phyloP scores from a whole-genome alignment of 2,113 vertebrate species.

The Artemisiospiza belli region DNA sequence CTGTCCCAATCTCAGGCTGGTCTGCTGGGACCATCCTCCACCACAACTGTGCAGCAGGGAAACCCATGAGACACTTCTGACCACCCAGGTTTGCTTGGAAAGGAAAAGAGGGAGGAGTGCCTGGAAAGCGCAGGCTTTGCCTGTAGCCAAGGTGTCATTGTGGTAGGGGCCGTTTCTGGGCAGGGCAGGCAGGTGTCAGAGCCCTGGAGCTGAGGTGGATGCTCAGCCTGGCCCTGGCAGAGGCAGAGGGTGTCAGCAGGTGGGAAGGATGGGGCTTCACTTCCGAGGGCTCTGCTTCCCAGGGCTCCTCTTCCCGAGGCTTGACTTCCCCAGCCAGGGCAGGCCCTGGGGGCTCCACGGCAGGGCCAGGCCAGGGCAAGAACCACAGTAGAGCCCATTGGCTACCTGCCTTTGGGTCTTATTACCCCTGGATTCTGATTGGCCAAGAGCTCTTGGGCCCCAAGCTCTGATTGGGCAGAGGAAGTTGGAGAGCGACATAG shows the following conservation, averaged over 20 bases:
- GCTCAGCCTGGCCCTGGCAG: not conserved
- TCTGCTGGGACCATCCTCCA: not conserved
- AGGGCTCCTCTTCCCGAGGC: not conserved
- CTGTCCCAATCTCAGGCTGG: not conserved
- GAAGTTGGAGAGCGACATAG: accelerated
- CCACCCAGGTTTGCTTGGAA: not conserved
- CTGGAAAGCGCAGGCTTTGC: accelerated
- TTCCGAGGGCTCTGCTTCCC: no score
- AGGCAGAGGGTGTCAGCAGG: no score
- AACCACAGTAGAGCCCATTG: accelerated
- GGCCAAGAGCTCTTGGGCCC: no score
- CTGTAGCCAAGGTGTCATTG: not conserved
- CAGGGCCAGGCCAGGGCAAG: accelerated
- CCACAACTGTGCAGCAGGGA: not conserved
- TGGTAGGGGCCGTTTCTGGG: not conserved
- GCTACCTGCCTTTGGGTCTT: accelerated
- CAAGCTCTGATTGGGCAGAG: not conserved
- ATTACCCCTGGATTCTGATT: accelerated
- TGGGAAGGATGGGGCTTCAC: no score
- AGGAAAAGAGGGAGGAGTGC: not conserved
- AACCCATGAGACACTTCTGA: not conserved
- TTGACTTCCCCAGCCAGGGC: accelerated
- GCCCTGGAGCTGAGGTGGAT: accelerated
- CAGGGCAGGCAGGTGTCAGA: not conserved
- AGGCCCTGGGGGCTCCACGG: accelerated